Evolutionary conservation across 2,797 vertebrate genomes (phyloP), one percentile per base, ranked within the genome.

Genomic region (Rhodeus uyekii): DNA sequence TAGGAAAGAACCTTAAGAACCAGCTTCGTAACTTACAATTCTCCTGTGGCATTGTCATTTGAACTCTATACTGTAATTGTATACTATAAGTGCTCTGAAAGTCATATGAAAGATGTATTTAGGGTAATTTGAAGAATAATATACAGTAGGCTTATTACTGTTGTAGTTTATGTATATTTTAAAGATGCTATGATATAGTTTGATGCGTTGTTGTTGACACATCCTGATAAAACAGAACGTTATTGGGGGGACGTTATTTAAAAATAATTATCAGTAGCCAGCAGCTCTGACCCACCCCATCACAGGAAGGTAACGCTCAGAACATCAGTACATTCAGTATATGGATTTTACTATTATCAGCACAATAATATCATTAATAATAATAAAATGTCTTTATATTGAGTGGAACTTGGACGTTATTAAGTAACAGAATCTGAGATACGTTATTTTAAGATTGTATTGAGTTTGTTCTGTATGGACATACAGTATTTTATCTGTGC

Each of bases 151-250:
- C 34, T 5, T 24, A 38, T 53, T 74, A 8, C 12, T 34, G 13
- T 36, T 44, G 42, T 63, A 44, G 74, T 61, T 61, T 76, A 44
- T 13, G 27, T 10, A 13, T 60, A 18, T 50, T 50, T 34, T 50
- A 34, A 22, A 34, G 44, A 13, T 7, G 9, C 29, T 16, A 64
- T 36, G 32, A 34, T 10, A 8, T 39, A 2, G 8, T 34, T 34
- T 48, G n/a, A 48, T 16, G 34, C 8, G 36, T 32, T 32, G 8
- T 38, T 65, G 10, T n/a, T 65, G 34, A 65, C 63, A 65, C 63
- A 67, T 67, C 22, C 64, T 39, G n/a, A n/a, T 65, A n/a, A n/a
- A 65, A 65, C 18, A 65, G 36, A 39, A 39, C n/a, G 39, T 67
- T 39, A 22, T 24, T 39, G 12, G 8, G 0, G n/a, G 50, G 50